phyloP scores from a whole-genome alignment of 2,797 vertebrate species.

The Poliocrania exsul region DNA sequence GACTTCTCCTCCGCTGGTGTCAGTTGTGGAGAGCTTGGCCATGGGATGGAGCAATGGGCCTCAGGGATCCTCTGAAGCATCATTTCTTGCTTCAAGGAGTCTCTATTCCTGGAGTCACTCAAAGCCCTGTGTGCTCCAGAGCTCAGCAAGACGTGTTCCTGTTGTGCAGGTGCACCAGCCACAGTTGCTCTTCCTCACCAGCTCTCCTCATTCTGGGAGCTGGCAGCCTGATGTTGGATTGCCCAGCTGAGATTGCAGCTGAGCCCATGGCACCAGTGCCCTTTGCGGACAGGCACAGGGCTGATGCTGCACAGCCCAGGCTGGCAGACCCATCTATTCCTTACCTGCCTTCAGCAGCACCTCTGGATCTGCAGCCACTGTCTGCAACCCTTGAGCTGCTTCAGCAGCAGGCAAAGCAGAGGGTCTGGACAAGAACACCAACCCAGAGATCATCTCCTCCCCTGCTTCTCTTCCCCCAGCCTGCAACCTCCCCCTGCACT shows the following conservation, averaged over 20 bases:
- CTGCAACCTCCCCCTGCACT: background rate
- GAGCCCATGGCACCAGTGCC: accelerated
- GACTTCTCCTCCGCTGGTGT: accelerated
- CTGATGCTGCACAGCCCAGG: accelerated
- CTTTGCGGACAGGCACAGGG: background rate
- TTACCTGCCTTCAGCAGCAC: background rate
- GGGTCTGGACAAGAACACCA: background rate
- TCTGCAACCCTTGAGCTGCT: background rate
- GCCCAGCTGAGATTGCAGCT: background rate
- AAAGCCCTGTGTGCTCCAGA: accelerated
- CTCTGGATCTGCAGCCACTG: background rate
- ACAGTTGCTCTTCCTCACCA: background rate
- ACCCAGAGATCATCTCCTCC: background rate
- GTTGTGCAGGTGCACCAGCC: background rate
- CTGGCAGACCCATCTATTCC: background rate
- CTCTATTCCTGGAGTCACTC: background rate
- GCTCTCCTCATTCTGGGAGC: background rate
- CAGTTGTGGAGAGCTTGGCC: accelerated
- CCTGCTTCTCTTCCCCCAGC: background rate
- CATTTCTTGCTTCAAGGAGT: accelerated
- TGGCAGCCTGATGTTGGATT: background rate
- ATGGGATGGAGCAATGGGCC: background rate
- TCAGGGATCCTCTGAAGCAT: background rate
- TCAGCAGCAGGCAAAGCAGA: background rate
- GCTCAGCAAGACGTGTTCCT: accelerated